These are phyloP conservation scores for Megalonaias nervosa DNA, from an alignment of 1,140 invertebrate species.

Conservation along the genomic window DNA sequence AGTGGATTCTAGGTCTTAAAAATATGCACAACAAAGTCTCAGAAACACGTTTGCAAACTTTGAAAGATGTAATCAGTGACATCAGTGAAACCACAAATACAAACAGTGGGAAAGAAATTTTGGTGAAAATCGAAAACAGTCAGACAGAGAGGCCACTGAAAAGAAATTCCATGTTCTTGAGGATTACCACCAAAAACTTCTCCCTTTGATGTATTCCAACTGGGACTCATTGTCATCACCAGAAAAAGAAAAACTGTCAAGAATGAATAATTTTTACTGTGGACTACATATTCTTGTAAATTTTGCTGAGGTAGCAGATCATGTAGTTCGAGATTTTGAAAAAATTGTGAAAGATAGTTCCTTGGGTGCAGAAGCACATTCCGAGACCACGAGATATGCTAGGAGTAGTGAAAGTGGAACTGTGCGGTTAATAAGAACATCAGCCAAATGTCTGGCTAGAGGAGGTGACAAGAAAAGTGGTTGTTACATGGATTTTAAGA, in stretches of 20 bases:
- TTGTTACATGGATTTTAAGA: slow-evolving; percentile 24
- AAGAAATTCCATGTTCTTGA: no score
- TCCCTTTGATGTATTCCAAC: no score
- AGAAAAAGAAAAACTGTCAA: slow-evolving; percentile 23
- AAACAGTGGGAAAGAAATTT: slow-evolving; percentile 23
- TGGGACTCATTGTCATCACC: no score
- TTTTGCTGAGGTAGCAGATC: slow-evolving; percentile 26
- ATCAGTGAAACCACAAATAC: slow-evolving; percentile 11
- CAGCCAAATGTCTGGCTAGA: no score
- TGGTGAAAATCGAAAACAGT: slow-evolving; percentile 38
- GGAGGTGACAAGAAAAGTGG: no score
- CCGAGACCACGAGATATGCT: slow-evolving; percentile 13
- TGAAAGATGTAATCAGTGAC: slow-evolving; percentile 13
- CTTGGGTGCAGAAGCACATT: slow-evolving; percentile 20
- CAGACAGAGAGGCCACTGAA: no score
- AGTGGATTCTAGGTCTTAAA: slow-evolving; percentile 31
- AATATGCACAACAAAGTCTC: slow-evolving; percentile 31
- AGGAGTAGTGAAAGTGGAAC: slow-evolving; percentile 17
- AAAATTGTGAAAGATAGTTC: slow-evolving; percentile 15
- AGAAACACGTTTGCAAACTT: slow-evolving; percentile 14
- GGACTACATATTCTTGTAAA: slow-evolving; percentile 33
- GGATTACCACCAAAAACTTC: no score
- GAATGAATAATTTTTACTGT: slow-evolving; percentile 31
- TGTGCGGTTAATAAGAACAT: no score
- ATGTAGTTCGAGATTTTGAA: slow-evolving; percentile 19